Evolutionary conservation across 2,797 vertebrate genomes (phyloP), one percentile per base, ranked within the genome.

Genomic region (Monodelphis domestica): DNA sequence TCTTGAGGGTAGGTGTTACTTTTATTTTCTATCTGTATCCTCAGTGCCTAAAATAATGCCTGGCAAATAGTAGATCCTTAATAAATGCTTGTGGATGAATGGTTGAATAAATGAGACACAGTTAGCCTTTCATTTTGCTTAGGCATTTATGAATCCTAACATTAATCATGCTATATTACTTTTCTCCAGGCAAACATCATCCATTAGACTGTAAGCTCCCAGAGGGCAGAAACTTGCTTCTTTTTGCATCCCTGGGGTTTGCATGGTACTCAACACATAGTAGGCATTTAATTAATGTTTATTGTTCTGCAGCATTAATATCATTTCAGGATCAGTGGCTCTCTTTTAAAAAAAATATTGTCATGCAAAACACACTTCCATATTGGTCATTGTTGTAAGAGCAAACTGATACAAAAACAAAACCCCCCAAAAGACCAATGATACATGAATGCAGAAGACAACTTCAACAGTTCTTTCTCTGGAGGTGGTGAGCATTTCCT

Each of bases 141-240:
- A 50, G 5, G 11, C 59, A 89, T 29, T 95, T 91, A 90, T 63
- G 26, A 38, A 26, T 53, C 24, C 50, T 63, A 57, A 90, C 33
- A 50, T 6, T 90, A 93, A 55, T 51, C 12, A 6, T 12, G 14
- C 5, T 52, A 7, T 26, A 28, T 38, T 15, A 2, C 29, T 38
- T 89, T 92, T 87, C 53, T 88, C 33, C 53, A 6, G 28, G 45
- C 21, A 94, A 90, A 54, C 14, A 52, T 56, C 54, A 92, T 91
- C 90, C 33, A 17, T 78, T 78, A 38, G 38, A 45, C 24, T 78
- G 2, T 78, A 78, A 38, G n/a, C 5, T 38, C 17, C 6, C 78
- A 45, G n/a, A 38, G 0, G 38, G 17, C n/a, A 78, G 21, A 78
- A 1, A 45, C n/a, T 70, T 78, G n/a, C 12, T 15, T 78, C 2